phyloP scores from a whole-genome alignment of 2,113 vertebrate genomes.

The Dromaius novaehollandiae region DNA sequence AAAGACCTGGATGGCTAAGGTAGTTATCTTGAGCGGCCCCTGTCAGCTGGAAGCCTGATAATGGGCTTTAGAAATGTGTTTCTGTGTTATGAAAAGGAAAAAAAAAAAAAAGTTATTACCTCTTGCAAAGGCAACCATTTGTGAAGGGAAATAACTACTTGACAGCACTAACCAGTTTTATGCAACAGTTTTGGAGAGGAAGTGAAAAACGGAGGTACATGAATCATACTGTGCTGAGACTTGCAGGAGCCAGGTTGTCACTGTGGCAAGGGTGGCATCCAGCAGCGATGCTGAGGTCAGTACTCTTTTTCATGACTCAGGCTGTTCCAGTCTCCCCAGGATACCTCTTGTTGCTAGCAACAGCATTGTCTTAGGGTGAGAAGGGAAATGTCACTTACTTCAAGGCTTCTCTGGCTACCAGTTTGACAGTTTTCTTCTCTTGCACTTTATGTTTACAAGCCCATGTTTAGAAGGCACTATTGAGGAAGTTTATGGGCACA shows the following conservation, averaged over 20 bases:
- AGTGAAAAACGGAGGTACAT: not conserved
- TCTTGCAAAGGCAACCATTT: not conserved
- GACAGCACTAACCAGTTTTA: not conserved
- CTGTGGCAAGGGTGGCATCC: not conserved
- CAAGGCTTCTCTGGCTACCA: not conserved
- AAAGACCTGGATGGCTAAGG: not conserved
- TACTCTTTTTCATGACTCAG: fast-evolving
- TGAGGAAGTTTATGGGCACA: not conserved
- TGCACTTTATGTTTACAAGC: not conserved
- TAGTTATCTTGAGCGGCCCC: not conserved
- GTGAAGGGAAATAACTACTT: not conserved
- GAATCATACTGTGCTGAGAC: not conserved
- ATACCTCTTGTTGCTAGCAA: not conserved
- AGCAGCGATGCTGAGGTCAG: not conserved
- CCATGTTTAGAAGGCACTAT: not conserved
- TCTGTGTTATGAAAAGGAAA: not conserved
- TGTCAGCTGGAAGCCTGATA: not conserved
- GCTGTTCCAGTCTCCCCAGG: not conserved
- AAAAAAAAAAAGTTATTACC: not conserved
- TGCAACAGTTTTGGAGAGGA: not conserved
- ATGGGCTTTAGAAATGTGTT: not conserved
- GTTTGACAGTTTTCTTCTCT: not conserved
- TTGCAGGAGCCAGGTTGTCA: not conserved
- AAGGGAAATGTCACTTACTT: not conserved
- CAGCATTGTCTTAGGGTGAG: not conserved